A percentile compares a stretch with the other conserved stretches of the same genome.
Conservation (phyloP, 2,888 invertebrate genomes). For the Julus scanicus region DNA sequence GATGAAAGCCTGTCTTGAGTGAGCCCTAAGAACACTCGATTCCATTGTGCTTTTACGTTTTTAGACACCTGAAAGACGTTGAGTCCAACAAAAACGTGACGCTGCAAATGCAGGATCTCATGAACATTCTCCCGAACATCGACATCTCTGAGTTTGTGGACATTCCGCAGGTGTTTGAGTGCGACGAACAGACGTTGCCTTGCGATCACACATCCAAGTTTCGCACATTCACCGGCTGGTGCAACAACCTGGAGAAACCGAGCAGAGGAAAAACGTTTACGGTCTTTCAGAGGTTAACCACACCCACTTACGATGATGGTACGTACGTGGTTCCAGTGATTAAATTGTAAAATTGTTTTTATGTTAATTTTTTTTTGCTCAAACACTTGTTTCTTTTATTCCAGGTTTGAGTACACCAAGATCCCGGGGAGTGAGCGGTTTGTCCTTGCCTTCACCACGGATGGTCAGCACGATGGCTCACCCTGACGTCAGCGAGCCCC, state of each 20-base stretch:
- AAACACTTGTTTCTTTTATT: background rate
- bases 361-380: too few relatives aligned
- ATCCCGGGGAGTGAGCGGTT: slow-evolving; percentile 78
- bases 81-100: slow-evolving; percentile 60
- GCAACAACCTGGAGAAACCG: slow-evolving; percentile 87
- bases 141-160: slow-evolving; percentile 67
- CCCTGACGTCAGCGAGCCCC: slow-evolving; percentile 89
- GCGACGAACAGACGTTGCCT: slow-evolving; percentile 74
- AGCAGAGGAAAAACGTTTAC: slow-evolving; percentile 85
- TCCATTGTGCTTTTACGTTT: background rate
- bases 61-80: slow-evolving; percentile 61
- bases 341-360: too few relatives aligned
- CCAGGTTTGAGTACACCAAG: slow-evolving; percentile 76
- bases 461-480: slow-evolving; percentile 88
- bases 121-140: slow-evolving; percentile 67
- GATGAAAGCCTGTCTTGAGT: background rate
- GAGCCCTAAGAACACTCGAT: background rate
- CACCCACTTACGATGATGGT: slow-evolving; percentile 90
- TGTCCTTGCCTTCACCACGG: slow-evolving; percentile 84
- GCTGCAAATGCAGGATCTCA: slow-evolving; percentile 65
- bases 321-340: slow-evolving; percentile 65
- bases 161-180: slow-evolving; percentile 66
- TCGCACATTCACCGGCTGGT: slow-evolving; percentile 82
- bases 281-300: slow-evolving; percentile 84
- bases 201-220: slow-evolving; percentile 74